Base-by-base conservation (phyloP, 2,113 vertebrate genomes). In the Ifrita kowaldi region DNA sequence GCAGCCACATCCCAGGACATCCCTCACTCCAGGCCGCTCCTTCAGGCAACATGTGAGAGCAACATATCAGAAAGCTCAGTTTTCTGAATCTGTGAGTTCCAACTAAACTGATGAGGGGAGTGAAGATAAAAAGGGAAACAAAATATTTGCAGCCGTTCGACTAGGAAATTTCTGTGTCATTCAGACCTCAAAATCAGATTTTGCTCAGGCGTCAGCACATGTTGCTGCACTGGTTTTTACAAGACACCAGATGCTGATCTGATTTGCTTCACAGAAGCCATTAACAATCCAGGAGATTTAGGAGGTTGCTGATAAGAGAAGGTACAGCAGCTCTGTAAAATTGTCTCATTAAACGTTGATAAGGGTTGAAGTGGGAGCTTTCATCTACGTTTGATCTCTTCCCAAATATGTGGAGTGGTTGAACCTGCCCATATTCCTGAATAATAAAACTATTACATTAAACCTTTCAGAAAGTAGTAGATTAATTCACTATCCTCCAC, bases 221-320 rank as follows among this genome's bases (percentile, higher is more conserved):
- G 18, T 55, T 53, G 35, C 84, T 57, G 74, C 59, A 23, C 35
- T 69, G 70, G 3, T 55, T 84, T 96, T 86, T 63, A 67, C 75
- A 76, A 59, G 88, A 73, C 50, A 79, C 27, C 87, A 94, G 87
- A 83, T 91, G 93, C 60, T 88, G 59, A 77, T 90, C 75, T 91
- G 89, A 94, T 91, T 91, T 93, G 78, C 82, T 88, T 90, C 93
- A 90, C 55, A 95, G 77, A 91, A 91, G 44, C 64, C 50, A 69
- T 90, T 83, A 83, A 53, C 67, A 95, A 73, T 85, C 41, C 82
- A 80, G 79, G 46, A 89, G 67, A 39, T 93, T 80, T 65, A 67
- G 91, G 50, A 94, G 67, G 90, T 55, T 85, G 35, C 75, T 91
- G 93, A 93, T 94, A 96, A 94, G 82, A 83, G 37, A 67, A 95